Percentiles rank a stretch among this genome's conserved stretches.
These are phyloP conservation scores for Halocynthia aurantium DNA, from an alignment of 23 tunicate genomes.

Conservation along the genomic window DNA sequence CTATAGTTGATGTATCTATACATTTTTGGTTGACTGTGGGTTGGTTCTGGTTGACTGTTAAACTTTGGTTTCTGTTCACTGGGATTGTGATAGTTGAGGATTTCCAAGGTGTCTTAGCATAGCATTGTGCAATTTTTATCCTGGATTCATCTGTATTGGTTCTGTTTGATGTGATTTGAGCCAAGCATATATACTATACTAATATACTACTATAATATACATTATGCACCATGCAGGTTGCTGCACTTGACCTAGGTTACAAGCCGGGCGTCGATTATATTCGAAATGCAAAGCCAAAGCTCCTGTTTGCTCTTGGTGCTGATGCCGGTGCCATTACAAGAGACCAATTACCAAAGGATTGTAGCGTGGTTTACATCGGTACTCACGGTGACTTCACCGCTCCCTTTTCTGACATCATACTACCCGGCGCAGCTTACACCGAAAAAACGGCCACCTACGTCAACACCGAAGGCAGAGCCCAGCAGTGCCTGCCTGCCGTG, in stretches of 20 bases:
- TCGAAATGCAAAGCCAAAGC: slow-evolving; percentile 52
- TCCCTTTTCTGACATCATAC: slow-evolving; percentile 88
- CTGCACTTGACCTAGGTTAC: slow-evolving; percentile 97
- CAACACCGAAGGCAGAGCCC: slow-evolving; percentile 97
- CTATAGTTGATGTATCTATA: no score
- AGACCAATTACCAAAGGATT: slow-evolving; percentile 56
- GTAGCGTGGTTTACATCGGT: slow-evolving; percentile 83
- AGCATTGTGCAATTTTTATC: no score
- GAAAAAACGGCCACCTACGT: slow-evolving; percentile 94
- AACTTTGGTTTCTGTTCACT: no score
- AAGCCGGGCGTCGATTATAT: slow-evolving; percentile 81
- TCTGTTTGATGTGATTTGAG: background rate
- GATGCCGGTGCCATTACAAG: slow-evolving; percentile 68
- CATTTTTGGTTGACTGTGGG: no score
- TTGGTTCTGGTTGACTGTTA: no score
- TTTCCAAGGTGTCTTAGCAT: no score
- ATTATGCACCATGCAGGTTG: slow-evolving; percentile 69
- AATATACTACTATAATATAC: slow-evolving; percentile 4
- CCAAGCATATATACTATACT: background rate
- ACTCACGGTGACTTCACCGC: slow-evolving; percentile 92
- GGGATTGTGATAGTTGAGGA: no score
- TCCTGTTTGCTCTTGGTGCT: slow-evolving; percentile 81
- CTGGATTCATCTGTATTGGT: no score
- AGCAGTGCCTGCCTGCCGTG: slow-evolving; percentile 80
- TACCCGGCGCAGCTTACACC: slow-evolving; percentile 98